Evolutionary conservation across 2,113 vertebrate genomes (phyloP), one percentile per base, ranked within the genome.

Genomic region (Corythornis madagascariensis): DNA sequence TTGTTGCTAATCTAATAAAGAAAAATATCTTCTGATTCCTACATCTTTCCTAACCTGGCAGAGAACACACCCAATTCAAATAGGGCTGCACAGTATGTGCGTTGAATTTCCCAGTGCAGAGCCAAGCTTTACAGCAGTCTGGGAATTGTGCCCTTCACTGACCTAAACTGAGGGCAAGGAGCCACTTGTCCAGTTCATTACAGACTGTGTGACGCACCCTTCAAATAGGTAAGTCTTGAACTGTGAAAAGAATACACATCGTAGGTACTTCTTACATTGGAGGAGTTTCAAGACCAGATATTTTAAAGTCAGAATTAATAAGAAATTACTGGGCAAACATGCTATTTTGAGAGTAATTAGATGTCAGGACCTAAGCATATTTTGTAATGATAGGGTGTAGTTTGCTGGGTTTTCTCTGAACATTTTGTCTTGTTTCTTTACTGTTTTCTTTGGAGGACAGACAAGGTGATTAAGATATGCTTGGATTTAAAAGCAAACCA

Each of bases 81-180:
- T 8, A 65, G 33, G 17, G 20, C 13, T 3, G 2, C 9, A 1
- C 48, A 9, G n/a, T 45, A 21, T 16, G 5, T 55, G 10, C 0
- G 0, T 6, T 31, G 47, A 65, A 67, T 74, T 91, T 71, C 20
- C 35, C 25, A 31, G 13, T 19, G 16, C 31, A 13, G 56, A 60
- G 64, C 9, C 4, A 16, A 24, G 31, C 12, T 74, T 63, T 74
- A 42, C 1, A 3, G 16, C 28, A 48, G 20, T 43, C 35, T 88
- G 8, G n/a, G 35, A 75, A 43, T 42, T 63, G 56, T 77, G 72
- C 76, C 50, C 33, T 88, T 83, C 45, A 38, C 42, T 64, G 70
- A 26, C 55, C 17, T 70, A 43, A 60, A 50, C 2, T 31, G 31
- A 66, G 69, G 52, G 16, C 28, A 55, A 88, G 72, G 33, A 81